phyloP scores from a whole-genome alignment of 2,797 vertebrate species.

The Gallinago nigripennis region DNA sequence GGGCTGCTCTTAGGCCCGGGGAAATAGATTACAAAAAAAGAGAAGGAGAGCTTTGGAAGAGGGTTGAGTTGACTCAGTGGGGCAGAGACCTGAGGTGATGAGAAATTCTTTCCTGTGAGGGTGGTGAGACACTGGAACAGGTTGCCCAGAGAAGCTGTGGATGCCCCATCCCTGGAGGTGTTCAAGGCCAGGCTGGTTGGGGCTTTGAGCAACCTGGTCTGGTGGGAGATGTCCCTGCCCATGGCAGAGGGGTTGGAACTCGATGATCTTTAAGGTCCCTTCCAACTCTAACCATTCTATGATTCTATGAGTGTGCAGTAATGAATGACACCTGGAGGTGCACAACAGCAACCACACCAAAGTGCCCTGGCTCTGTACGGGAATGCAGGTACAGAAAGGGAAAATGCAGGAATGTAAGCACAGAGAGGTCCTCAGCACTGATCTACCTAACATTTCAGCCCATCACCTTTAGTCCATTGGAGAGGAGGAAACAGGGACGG shows the following conservation, averaged over 20 bases:
- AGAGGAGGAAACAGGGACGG: neutral
- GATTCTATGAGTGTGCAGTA: neutral
- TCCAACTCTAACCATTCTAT: too few species aligned
- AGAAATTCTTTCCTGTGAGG: too few species aligned
- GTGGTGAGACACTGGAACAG: too few species aligned
- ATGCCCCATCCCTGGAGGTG: too few species aligned
- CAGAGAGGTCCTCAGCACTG: neutral
- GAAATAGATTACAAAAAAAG: neutral
- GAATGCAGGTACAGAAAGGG: neutral
- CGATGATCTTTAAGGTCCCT: too few species aligned
- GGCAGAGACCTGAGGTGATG: neutral
- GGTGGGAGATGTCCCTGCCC: too few species aligned
- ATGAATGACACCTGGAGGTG: neutral
- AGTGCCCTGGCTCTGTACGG: neutral
- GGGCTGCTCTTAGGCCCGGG: accelerated
- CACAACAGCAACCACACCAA: neutral
- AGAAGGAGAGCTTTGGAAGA: neutral
- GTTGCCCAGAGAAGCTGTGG: too few species aligned
- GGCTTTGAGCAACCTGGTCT: too few species aligned
- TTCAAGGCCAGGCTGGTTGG: too few species aligned
- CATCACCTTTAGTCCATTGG: neutral
- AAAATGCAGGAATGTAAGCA: neutral
- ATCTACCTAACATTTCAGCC: neutral
- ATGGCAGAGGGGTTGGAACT: too few species aligned
- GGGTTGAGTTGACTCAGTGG: neutral